These are phyloP conservation scores for Tanypteryx hageni DNA, from an alignment of 2,888 invertebrate species.

Conservation along the genomic window DNA sequence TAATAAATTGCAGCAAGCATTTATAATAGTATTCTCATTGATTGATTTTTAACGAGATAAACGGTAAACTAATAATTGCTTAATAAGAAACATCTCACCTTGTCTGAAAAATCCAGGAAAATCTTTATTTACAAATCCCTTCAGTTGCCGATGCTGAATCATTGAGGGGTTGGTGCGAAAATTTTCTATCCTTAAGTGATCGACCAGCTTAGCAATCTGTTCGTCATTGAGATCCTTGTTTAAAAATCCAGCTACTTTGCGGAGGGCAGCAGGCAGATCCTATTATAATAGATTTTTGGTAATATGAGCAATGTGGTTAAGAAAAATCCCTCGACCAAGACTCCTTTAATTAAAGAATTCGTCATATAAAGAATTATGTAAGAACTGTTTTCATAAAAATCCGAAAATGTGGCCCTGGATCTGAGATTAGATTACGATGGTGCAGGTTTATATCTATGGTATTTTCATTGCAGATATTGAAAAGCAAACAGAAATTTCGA, in stretches of 20 bases:
- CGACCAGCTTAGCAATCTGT: constrained; percentile 80
- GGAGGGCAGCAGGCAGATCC: constrained; percentile 72
- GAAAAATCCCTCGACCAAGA: not conserved
- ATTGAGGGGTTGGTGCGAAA: constrained; percentile 89
- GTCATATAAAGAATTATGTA: not conserved
- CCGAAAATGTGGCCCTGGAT: not conserved
- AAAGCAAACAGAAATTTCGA: too few species aligned
- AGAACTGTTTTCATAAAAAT: not conserved
- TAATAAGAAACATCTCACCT: not conserved
- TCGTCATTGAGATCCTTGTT: constrained; percentile 74
- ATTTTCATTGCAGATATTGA: too few species aligned
- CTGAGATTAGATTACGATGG: not conserved
- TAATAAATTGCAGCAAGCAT: too few species aligned
- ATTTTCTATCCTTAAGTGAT: constrained; percentile 87
- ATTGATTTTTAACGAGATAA: too few species aligned
- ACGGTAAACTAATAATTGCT: too few species aligned
- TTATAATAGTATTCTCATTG: too few species aligned
- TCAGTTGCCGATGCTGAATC: constrained; percentile 78
- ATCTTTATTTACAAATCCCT: not conserved
- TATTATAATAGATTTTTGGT: not conserved
- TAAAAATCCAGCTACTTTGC: constrained; percentile 74
- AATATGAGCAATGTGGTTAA: not conserved
- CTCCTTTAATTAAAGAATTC: not conserved
- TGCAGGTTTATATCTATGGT: not conserved
- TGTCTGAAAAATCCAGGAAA: constrained; percentile 28